Conservation (phyloP, 2,797 vertebrate genomes). For the Periophthalmus magnuspinnatus region DNA sequence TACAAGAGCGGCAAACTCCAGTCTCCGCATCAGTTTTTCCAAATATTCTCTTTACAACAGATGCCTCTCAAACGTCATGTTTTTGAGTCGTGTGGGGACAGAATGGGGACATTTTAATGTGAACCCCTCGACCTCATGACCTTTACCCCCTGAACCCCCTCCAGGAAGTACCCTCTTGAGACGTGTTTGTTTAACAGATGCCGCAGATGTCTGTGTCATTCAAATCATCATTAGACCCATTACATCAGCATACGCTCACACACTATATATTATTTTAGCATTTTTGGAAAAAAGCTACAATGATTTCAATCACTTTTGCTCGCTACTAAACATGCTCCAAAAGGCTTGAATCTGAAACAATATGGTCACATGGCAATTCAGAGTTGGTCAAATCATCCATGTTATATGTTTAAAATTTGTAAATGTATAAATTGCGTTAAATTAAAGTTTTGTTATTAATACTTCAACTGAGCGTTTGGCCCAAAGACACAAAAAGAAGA, state of each 20-base stretch:
- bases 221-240: not conserved
- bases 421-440: no score
- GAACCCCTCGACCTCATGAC: constrained; percentile 14
- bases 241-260: not conserved
- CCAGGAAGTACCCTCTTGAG: not conserved
- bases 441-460: no score
- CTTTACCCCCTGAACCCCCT: constrained; percentile 26
- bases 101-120: constrained; percentile 8
- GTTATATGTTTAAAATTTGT: no score
- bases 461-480: no score
- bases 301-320: not conserved
- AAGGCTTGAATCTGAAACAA: no score
- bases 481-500: no score
- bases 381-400: no score
- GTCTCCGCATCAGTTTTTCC: not conserved
- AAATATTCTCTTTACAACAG: not conserved
- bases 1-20: not conserved
- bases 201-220: not conserved
- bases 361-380: no score
- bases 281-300: not conserved
- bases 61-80: constrained; percentile 7
- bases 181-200: not conserved
- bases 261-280: not conserved
- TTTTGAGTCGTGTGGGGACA: constrained; percentile 3
- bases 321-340: not conserved